Base-by-base conservation (phyloP, 2,888 invertebrate species). In the Protophormia terraenovae region DNA sequence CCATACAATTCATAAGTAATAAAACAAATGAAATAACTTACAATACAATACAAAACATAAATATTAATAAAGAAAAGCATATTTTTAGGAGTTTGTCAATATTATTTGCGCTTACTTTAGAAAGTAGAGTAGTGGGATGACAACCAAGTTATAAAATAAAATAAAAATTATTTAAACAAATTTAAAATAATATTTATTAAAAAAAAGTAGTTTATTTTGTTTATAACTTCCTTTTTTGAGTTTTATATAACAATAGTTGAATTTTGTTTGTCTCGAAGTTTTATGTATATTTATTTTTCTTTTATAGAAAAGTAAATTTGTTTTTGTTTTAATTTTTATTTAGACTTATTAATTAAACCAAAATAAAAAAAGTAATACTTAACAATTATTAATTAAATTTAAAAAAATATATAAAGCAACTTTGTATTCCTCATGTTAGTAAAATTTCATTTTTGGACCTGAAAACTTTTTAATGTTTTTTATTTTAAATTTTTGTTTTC, bases 361-460 rank as follows among this genome's bases (percentile, higher is more conserved):
- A 60, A 35, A 29, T 38, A 14, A 38, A 78, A 12, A 16, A 60
- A 3, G 16, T 35, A 66, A 24, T 10, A n/a, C n/a, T n/a, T n/a
- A n/a, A 50, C 16, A 60, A 45, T 72, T 55, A 64, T 80, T 58
- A 73, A 55, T 22, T 72, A 72, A 69, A 69, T 53, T 62, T 45
- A 60, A 45, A 29, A 55, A 69, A 38, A 53, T 24, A 78, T 89
- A 80, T 82, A 88, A 90, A 89, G 90, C 87, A 90, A 90, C 91
- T 89, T 90, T 89, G 89, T 84, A 90, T 90, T 90, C 90, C 90
- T 90, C 90, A 87, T 89, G 89, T 90, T 90, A 90, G 91, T 89
- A 88, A 90, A 90, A 91, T 91, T 90, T 90, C 86, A 88, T 91
- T 90, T 90, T 90, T 91, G 91, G 90, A 91, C 90, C 90, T 90